Base-by-base conservation (phyloP, 2,113 vertebrate genomes). In the Petaurus breviceps region DNA sequence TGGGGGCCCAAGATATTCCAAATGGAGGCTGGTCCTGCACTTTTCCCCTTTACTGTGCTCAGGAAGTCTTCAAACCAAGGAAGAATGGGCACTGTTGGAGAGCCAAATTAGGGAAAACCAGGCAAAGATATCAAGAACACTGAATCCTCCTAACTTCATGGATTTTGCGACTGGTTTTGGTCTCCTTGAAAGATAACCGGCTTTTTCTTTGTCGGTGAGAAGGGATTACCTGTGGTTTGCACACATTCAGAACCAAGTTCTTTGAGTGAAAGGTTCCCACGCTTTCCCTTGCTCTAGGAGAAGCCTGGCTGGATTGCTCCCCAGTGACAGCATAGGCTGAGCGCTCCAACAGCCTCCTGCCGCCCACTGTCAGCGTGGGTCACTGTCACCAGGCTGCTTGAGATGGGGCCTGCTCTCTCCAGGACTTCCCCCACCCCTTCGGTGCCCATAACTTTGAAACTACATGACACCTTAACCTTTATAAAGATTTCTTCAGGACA, bases 381-480 rank as follows among this genome's bases (percentile, higher is more conserved):
- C 98, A 99, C 98, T 98, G 98, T 99, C 99, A 99, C 96, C 2
- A 8, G 96, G 98, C 97, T 98, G 98, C 99, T 98, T 91, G 95
- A 98, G 98, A 99, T 99, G 97, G 97, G 95, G 96, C 97, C 97
- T 97, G 97, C 98, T 98, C 95, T 95, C 98, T 99, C 98, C 98
- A 91, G 94, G 96, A 97, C 98, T 98, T n/a, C 68, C 37, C 68
- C 68, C 68, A 84, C 98, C 98, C 98, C 98, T 98, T 94, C 98
- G 97, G 96, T 97, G 97, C 98, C 98, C 96, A 92, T 98, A 98
- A 98, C 98, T 99, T 98, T 99, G 98, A 98, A 99, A 98, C 97
- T 98, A 98, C 99, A 98, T 99, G 99, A 99, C 99, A 99, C 98
- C 98, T 98, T 99, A 99, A 99, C 99, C 99, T 99, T 99, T 99